Conservation (phyloP, 2,113 vertebrate genomes). For the Pollimyrus isidori region DNA sequence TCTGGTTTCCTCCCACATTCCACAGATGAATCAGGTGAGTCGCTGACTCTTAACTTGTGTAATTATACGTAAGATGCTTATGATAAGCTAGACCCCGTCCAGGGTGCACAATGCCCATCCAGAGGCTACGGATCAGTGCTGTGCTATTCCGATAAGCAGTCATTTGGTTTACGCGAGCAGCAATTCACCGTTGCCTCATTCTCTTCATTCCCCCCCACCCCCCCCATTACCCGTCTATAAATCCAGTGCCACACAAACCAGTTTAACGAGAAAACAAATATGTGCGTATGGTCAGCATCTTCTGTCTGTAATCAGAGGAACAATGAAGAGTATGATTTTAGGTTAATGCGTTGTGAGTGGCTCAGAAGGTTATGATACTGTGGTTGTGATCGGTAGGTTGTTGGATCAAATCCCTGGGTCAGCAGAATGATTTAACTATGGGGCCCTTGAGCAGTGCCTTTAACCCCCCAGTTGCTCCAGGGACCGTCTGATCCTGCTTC, state of each 20-base stretch:
- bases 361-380: not conserved
- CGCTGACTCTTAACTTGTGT: not conserved
- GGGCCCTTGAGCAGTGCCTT: not conserved
- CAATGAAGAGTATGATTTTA: not conserved
- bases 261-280: not conserved
- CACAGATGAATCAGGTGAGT: not conserved
- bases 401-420: not conserved
- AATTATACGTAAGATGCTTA: not conserved
- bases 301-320: not conserved
- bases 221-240: not conserved
- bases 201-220: not conserved
- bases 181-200: not conserved
- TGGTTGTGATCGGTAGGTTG: not conserved
- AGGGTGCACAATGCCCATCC: not conserved
- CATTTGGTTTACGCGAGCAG: not conserved
- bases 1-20: conserved; percentile 5
- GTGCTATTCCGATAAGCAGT: not conserved
- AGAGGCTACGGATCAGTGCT: not conserved
- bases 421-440: not conserved
- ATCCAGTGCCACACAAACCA: not conserved
- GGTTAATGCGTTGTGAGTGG: not conserved
- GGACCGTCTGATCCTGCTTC: not conserved
- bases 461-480: not conserved
- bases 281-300: not conserved
- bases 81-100: not conserved